Percentiles rank a stretch among this genome's conserved stretches.
Conservation (phyloP, 1,140 invertebrate genomes). For the Cataglyphis hispanica region DNA sequence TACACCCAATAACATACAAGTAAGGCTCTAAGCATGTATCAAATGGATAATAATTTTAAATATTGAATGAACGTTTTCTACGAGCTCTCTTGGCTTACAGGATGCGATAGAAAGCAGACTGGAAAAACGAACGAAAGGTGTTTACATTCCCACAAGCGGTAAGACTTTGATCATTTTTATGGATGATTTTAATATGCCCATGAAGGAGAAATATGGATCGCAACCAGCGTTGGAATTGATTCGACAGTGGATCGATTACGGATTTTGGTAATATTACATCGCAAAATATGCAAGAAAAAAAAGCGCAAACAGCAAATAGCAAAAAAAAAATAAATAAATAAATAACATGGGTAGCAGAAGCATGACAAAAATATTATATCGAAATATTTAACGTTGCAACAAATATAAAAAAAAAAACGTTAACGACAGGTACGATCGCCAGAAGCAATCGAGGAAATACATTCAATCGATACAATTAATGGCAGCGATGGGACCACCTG, state of each 20-base stretch:
- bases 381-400: background rate
- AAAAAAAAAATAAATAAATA: background rate
- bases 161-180: constrained; percentile 94
- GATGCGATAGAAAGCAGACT: constrained; percentile 93
- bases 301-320: background rate
- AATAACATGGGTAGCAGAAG: background rate
- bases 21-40: constrained; percentile 38
- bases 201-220: constrained; percentile 94
- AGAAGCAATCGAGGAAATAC: constrained; percentile 91
- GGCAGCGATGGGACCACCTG: constrained; percentile 93
- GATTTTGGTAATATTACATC: constrained; percentile 89
- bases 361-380: background rate
- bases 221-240: constrained; percentile 95
- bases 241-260: constrained; percentile 94
- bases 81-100: constrained; percentile 53
- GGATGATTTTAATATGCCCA: constrained; percentile 96
- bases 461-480: constrained; percentile 92
- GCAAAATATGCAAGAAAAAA: background rate
- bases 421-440: constrained; percentile 88
- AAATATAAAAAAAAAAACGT: background rate
- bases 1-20: constrained; percentile 91
- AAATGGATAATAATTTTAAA: constrained; percentile 26
- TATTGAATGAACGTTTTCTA: constrained; percentile 28
- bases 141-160: constrained; percentile 91
- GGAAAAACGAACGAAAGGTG: constrained; percentile 94